A percentile compares a stretch with the other conserved stretches of the same genome.
These are phyloP conservation scores for Gryon sp. DNA, from an alignment of 1,140 invertebrate genomes.

Conservation along the genomic window DNA sequence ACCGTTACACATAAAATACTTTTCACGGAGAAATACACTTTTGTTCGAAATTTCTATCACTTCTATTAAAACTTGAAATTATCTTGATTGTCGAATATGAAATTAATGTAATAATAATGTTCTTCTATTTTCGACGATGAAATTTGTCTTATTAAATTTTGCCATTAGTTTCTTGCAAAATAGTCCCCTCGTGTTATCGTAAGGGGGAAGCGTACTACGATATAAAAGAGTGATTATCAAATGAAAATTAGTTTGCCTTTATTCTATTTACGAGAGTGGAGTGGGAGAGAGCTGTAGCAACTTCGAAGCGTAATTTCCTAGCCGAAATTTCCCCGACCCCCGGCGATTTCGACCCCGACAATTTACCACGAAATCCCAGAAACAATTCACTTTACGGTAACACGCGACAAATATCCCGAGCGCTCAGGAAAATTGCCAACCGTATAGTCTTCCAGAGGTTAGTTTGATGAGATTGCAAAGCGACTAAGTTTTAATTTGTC, in stretches of 20 bases:
- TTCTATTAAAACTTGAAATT: too few relatives aligned
- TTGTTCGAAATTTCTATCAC: too few relatives aligned
- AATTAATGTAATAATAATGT: too few relatives aligned
- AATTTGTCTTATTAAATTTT: too few relatives aligned
- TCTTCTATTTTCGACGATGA: too few relatives aligned
- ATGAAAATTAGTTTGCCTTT: conserved; percentile 55
- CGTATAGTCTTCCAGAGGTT: conserved; percentile 60
- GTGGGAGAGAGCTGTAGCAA: conserved; percentile 21
- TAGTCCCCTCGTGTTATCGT: neutral
- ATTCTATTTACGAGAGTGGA: conserved; percentile 59
- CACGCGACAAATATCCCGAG: conserved; percentile 71
- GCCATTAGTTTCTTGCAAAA: neutral
- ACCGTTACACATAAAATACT: too few relatives aligned
- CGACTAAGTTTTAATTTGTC: conserved; percentile 76
- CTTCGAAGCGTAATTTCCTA: conserved; percentile 60
- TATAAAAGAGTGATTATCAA: conserved; percentile 45
- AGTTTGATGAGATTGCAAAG: conserved; percentile 75
- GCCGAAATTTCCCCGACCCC: conserved; percentile 60
- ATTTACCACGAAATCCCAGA: conserved; percentile 72
- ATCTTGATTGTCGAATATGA: too few relatives aligned
- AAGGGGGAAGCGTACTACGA: too few relatives aligned
- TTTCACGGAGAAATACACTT: too few relatives aligned
- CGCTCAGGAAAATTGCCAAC: conserved; percentile 72
- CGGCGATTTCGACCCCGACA: conserved; percentile 65
- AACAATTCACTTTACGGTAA: conserved; percentile 74